phyloP scores from a whole-genome alignment of 1,140 invertebrate species.

The Panonychus citri region DNA sequence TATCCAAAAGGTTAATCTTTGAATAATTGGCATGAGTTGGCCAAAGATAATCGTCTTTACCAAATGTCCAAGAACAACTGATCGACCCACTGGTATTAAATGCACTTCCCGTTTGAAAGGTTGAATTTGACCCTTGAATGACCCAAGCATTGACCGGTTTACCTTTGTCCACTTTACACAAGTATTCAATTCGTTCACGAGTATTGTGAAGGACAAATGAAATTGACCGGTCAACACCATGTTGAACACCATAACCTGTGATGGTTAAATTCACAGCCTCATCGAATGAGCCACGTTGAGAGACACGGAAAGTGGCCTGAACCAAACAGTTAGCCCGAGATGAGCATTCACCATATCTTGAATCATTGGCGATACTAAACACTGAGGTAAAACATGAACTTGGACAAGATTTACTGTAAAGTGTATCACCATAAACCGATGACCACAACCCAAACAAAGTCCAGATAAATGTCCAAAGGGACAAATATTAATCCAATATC shows the following conservation, averaged over 20 bases:
- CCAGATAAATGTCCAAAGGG: too few species aligned
- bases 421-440: too few species aligned
- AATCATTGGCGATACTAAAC: background rate
- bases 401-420: background rate
- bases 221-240: background rate
- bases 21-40: background rate
- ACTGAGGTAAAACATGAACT: background rate
- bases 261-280: background rate
- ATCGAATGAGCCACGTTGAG: background rate
- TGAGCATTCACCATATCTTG: background rate
- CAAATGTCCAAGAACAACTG: background rate
- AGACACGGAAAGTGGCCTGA: background rate
- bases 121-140: background rate
- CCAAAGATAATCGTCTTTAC: background rate
- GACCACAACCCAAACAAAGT: too few species aligned
- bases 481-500: too few species aligned
- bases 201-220: background rate
- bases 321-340: background rate
- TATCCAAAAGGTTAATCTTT: background rate
- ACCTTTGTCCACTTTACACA: background rate
- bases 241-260: background rate
- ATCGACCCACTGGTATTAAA: background rate
- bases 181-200: background rate
- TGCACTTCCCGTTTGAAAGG: background rate
- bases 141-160: background rate